Evolutionary conservation across 1,140 invertebrate genomes (phyloP).

Genomic region (Cecropterus lyciades): DNA sequence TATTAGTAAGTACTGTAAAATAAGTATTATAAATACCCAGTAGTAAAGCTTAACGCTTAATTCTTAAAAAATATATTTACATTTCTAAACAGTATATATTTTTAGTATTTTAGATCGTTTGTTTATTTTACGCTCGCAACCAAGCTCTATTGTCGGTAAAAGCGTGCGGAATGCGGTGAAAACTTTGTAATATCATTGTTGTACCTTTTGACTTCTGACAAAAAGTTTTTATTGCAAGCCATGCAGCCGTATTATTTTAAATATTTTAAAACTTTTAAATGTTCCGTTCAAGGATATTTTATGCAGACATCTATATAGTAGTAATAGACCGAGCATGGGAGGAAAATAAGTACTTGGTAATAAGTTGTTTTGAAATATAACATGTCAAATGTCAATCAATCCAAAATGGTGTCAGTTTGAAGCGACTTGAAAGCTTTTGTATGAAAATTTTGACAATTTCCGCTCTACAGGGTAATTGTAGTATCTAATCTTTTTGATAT

Average conservation of each 20-base stretch:
- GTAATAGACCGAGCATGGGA: too few species aligned
- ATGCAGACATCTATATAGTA: too few species aligned
- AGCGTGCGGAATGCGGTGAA: conserved; percentile 31
- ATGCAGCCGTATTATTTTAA: conserved; percentile 10
- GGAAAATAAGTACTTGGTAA: too few species aligned
- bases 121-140: conserved; percentile 23
- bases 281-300: background rate
- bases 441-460: too few species aligned
- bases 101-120: conserved; percentile 8
- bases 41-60: background rate
- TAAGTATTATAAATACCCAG: too few species aligned
- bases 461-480: too few species aligned
- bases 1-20: too few species aligned
- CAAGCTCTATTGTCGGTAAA: conserved; percentile 28
- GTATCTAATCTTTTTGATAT: too few species aligned
- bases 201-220: conserved; percentile 26
- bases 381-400: too few species aligned
- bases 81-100: conserved; percentile 6
- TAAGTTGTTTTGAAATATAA: too few species aligned
- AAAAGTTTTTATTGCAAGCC: conserved; percentile 24
- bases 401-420: too few species aligned
- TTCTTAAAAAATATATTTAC: background rate
- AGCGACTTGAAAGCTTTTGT: too few species aligned
- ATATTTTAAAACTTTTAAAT: background rate
- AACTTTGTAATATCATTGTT: conserved; percentile 35